Conservation (phyloP, 2,888 invertebrate species). For the Mamestra brassicae region DNA sequence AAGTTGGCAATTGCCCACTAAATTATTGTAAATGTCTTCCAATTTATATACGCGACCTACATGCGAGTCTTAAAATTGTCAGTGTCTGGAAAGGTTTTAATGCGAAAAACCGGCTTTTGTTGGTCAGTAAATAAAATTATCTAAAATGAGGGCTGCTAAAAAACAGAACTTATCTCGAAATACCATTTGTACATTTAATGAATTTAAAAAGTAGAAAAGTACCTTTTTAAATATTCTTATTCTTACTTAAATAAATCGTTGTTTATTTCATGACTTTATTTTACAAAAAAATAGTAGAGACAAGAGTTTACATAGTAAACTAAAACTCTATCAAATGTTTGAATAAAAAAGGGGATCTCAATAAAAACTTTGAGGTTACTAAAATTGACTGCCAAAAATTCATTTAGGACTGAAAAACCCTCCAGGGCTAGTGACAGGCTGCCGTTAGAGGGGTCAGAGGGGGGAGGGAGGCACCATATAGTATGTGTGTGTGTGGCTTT, state of each 20-base stretch:
- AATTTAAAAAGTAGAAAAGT: too few species aligned
- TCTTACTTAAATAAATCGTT: too few species aligned
- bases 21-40: slow-evolving; percentile 64
- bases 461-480: neutral
- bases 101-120: slow-evolving; percentile 29
- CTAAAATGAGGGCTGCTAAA: neutral
- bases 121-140: slow-evolving; percentile 1
- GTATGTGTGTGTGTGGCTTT: slow-evolving; percentile 1
- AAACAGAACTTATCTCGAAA: too few species aligned
- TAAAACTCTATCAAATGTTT: slow-evolving; percentile 1
- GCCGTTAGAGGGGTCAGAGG: slow-evolving; percentile 14
- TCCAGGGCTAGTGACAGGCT: slow-evolving; percentile 7
- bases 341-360: neutral
- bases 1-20: slow-evolving; percentile 61
- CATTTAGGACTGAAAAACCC: slow-evolving; percentile 13
- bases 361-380: neutral
- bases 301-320: neutral
- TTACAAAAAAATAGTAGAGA: too few species aligned
- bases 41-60: slow-evolving; percentile 53
- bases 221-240: too few species aligned
- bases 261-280: too few species aligned
- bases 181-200: too few species aligned
- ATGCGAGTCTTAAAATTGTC: slow-evolving; percentile 38
- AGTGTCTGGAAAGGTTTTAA: slow-evolving; percentile 34
- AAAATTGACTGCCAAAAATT: slow-evolving; percentile 17